A percentile compares a stretch with the other conserved stretches of the same genome.
These are phyloP conservation scores for Chlorospingus flavigularis DNA, from an alignment of 2,797 vertebrate genomes.

Conservation along the genomic window DNA sequence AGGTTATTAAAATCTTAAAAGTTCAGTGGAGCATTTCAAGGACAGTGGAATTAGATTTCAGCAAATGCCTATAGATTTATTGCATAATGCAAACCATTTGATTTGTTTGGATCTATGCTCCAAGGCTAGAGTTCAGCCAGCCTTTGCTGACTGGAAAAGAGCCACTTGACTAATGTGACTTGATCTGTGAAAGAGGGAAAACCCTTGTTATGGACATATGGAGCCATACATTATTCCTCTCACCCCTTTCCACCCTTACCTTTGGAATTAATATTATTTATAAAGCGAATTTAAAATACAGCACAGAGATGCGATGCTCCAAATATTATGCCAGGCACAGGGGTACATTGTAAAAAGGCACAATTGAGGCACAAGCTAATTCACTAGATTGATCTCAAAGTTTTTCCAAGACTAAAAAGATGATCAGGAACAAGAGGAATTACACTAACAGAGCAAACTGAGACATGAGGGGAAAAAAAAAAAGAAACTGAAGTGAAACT, in stretches of 20 bases:
- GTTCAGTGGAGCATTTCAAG: constrained; percentile 68
- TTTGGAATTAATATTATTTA: background rate
- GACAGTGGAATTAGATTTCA: constrained; percentile 52
- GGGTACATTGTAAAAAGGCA: background rate
- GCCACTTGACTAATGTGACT: constrained; percentile 7
- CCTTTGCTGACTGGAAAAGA: constrained; percentile 20
- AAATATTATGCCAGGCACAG: background rate
- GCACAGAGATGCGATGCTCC: background rate
- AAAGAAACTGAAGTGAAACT: background rate
- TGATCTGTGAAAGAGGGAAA: background rate
- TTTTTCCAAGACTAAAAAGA: background rate
- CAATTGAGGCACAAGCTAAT: background rate
- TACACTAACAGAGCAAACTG: background rate
- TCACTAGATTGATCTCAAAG: background rate
- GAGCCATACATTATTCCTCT: background rate
- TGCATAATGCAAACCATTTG: constrained; percentile 43
- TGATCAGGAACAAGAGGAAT: background rate
- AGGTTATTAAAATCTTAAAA: constrained; percentile 51
- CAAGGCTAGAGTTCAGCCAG: background rate
- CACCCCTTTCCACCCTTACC: background rate
- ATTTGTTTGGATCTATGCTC: constrained; percentile 27
- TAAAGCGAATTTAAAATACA: background rate
- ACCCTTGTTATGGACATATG: background rate
- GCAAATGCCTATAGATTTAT: constrained; percentile 60
- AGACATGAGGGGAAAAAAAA: background rate